phyloP scores from a whole-genome alignment of 2,797 vertebrate species.

The Microctenopoma steveboyesi region DNA sequence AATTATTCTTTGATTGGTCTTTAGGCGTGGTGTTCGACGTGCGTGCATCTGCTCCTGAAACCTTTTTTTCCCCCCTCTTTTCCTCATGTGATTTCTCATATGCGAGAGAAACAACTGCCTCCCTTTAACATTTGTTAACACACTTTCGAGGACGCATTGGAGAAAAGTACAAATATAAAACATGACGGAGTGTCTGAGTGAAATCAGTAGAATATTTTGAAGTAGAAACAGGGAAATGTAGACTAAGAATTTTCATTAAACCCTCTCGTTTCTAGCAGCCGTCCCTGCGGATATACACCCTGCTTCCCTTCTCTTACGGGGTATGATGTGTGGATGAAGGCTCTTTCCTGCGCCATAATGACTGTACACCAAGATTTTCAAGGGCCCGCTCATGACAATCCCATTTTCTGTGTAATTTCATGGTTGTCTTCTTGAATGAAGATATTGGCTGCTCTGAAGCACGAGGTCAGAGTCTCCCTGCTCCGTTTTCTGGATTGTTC shows the following conservation, averaged over 20 bases:
- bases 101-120: slow-evolving; percentile 52
- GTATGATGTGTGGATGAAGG: slow-evolving; percentile 99
- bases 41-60: slow-evolving; percentile 72
- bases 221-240: slow-evolving; percentile 20
- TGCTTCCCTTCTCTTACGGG: slow-evolving; percentile 85
- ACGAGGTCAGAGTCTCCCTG: slow-evolving; percentile 99
- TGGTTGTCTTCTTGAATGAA: slow-evolving; percentile 99
- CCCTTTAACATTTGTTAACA: slow-evolving; percentile 63
- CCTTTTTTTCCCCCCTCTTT: slow-evolving; percentile 27
- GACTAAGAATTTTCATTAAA: slow-evolving; percentile 67
- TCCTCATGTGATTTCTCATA: slow-evolving; percentile 45
- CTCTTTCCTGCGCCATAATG: slow-evolving; percentile 95
- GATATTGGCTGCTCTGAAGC: slow-evolving; percentile 99
- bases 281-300: slow-evolving; percentile 71
- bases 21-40: slow-evolving; percentile 70
- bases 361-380: slow-evolving; percentile 99
- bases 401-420: slow-evolving; percentile 99
- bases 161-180: slow-evolving; percentile 23
- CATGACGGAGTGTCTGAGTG: slow-evolving; percentile 10
- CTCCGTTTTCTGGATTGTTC: slow-evolving; percentile 99
- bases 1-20: slow-evolving; percentile 85
- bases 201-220: slow-evolving; percentile 2
- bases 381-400: slow-evolving; percentile 99
- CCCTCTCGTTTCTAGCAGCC: slow-evolving; percentile 56
- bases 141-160: slow-evolving; percentile 39